Conservation (phyloP, 2,888 invertebrate species). For the Chymomyza caudatula region DNA sequence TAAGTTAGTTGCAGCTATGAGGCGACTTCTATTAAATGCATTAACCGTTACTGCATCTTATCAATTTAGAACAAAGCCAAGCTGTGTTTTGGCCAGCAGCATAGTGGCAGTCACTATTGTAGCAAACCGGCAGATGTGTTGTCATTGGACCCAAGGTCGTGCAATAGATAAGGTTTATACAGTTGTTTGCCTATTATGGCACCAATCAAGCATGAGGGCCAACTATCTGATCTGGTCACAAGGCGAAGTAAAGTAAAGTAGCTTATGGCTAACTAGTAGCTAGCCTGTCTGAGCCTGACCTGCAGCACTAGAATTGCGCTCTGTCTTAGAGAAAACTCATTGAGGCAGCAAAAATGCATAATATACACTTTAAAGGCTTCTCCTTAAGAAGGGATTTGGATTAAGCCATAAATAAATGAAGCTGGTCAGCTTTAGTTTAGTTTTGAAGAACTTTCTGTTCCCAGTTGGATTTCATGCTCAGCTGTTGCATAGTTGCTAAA, state of each 20-base stretch:
- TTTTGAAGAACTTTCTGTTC: not conserved
- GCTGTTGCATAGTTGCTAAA: not conserved
- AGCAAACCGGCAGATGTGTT: slow-evolving; percentile 16
- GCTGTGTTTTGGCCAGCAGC: slow-evolving; percentile 26
- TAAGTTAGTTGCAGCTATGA: slow-evolving; percentile 23
- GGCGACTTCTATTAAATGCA: slow-evolving; percentile 41
- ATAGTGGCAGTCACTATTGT: slow-evolving; percentile 14
- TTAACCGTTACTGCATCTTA: slow-evolving; percentile 14
- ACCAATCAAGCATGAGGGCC: slow-evolving; percentile 40
- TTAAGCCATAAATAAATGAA: not conserved
- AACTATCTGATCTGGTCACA: not conserved
- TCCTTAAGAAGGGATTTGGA: not conserved
- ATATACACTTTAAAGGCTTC: slow-evolving; percentile 60
- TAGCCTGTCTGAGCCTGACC: slow-evolving; percentile 13
- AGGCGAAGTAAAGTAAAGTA: not conserved
- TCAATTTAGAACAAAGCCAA: slow-evolving; percentile 42
- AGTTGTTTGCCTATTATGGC: not conserved
- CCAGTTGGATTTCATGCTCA: not conserved
- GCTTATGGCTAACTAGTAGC: slow-evolving; percentile 4
- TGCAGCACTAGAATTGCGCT: slow-evolving; percentile 22
- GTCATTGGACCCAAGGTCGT: slow-evolving; percentile 45
- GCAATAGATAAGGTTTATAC: slow-evolving; percentile 19
- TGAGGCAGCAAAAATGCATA: slow-evolving; percentile 46
- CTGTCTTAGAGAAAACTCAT: too few relatives aligned
- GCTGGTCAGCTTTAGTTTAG: not conserved